phyloP scores from a whole-genome alignment of 2,797 vertebrate genomes.

The Oophaga sylvatica region DNA sequence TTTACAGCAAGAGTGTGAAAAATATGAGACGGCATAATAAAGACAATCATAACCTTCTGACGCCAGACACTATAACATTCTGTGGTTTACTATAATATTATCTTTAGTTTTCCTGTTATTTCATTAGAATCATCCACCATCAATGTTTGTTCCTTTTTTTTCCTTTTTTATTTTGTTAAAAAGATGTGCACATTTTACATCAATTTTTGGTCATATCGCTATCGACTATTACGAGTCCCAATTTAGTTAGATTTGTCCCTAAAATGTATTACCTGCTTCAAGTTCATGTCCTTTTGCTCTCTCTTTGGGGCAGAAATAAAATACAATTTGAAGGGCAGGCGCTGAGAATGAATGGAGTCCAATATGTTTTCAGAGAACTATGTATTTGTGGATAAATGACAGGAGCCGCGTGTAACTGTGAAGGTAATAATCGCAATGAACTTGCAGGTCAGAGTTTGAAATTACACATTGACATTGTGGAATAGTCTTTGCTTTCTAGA shows the following conservation, averaged over 20 bases:
- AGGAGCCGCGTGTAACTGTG: slow-evolving; percentile 24
- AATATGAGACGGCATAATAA: neutral
- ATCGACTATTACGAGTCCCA: neutral
- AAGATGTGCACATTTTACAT: neutral
- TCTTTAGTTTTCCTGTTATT: neutral
- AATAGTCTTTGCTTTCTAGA: slow-evolving; percentile 31
- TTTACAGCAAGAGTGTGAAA: neutral
- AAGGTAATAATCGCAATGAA: slow-evolving; percentile 50
- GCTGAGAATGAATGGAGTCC: slow-evolving; percentile 21
- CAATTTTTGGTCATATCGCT: neutral
- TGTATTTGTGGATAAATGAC: slow-evolving; percentile 43
- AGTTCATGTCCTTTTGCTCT: slow-evolving; percentile 42
- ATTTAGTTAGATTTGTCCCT: slow-evolving; percentile 1
- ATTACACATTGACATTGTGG: slow-evolving; percentile 47
- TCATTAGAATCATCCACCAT: neutral
- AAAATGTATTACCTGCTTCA: slow-evolving; percentile 33
- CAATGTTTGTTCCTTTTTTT: neutral
- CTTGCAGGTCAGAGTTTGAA: slow-evolving; percentile 50
- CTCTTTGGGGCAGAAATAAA: slow-evolving; percentile 41
- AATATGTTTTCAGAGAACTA: slow-evolving; percentile 30
- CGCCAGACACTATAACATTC: neutral
- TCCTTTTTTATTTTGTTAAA: neutral
- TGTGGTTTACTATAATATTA: neutral
- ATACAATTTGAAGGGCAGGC: slow-evolving; percentile 27
- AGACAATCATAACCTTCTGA: neutral